Percentiles rank a stretch among this genome's conserved stretches.
phyloP scores from a whole-genome alignment of 2,797 vertebrate species.

The Silurus lanzhouensis region DNA sequence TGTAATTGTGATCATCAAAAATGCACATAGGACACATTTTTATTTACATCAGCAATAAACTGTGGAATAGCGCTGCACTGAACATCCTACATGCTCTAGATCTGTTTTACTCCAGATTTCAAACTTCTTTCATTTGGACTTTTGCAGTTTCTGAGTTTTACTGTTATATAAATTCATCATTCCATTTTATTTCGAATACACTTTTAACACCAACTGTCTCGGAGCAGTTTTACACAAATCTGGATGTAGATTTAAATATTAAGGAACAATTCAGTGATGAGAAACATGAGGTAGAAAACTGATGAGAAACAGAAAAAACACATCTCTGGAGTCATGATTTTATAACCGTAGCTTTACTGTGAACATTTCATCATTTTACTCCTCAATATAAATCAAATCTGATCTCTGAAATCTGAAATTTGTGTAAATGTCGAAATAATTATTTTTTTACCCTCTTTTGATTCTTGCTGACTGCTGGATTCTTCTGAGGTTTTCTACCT shows the following conservation, averaged over 20 bases:
- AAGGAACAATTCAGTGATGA: not conserved
- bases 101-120: not conserved
- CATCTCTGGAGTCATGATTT: too few relatives aligned
- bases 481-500: slow-evolving; percentile 69
- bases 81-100: not conserved
- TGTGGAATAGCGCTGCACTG: not conserved
- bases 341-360: too few relatives aligned
- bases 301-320: too few relatives aligned
- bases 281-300: too few relatives aligned
- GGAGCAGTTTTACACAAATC: not conserved
- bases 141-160: not conserved
- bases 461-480: slow-evolving; percentile 74
- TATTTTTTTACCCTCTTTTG: slow-evolving; percentile 83
- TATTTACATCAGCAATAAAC: not conserved
- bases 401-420: too few relatives aligned
- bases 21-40: not conserved
- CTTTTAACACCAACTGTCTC: not conserved
- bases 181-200: not conserved
- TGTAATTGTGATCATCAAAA: not conserved
- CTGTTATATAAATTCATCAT: not conserved
- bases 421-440: not conserved
- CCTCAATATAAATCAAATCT: too few relatives aligned
- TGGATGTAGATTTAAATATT: not conserved
- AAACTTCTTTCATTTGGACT: not conserved
- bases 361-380: too few relatives aligned